Evolutionary conservation across 1,140 invertebrate genomes (phyloP), one percentile per base, ranked within the genome.

Genomic region (Chironomus tepperi): DNA sequence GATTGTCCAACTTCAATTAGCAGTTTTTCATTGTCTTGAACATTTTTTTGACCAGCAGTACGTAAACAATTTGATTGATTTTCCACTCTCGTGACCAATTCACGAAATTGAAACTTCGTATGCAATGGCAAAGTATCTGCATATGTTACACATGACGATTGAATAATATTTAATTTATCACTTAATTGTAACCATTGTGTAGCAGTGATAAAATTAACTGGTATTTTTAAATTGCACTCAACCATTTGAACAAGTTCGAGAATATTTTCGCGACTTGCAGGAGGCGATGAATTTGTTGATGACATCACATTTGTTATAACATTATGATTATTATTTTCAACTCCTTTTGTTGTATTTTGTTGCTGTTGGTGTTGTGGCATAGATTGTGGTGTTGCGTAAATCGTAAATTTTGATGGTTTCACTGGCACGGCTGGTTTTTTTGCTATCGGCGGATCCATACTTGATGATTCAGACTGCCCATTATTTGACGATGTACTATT

Each of bases 91-190:
- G 90, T 89, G 3, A 96, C 87, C 74, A 96, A 84, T 80, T 97
- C 94, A 9, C 93, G 89, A 78, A 96, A 90, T 77, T 95, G 93
- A 81, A 97, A 95, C 75, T 95, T 90, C 34, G 91, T 89, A 79
- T 94, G 93, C 16, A 94, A 92, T 18, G 93, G 89, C 76, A 94
- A 90, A 3, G 91, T 87, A 75, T 86, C 85, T 1, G 85, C 86
- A 74, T 91, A 90, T 64, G 87, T 88, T 57, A 88, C 84, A 81
- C 93, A 95, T 75, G 91, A 90, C 1, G 88, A 87, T 77, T 93
- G 91, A 64, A 95, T 84, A 67, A 91, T 83, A 64, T 91, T 90
- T 9, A 94, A 87, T 79, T 93, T 93, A 79, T 95, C 93, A 1
- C 92, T 93, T 1, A 94, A 84, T 79, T 94, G 92, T n/a, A 94